phyloP scores from a whole-genome alignment of 2,797 vertebrate species.

The Acipenser oxyrinchus region DNA sequence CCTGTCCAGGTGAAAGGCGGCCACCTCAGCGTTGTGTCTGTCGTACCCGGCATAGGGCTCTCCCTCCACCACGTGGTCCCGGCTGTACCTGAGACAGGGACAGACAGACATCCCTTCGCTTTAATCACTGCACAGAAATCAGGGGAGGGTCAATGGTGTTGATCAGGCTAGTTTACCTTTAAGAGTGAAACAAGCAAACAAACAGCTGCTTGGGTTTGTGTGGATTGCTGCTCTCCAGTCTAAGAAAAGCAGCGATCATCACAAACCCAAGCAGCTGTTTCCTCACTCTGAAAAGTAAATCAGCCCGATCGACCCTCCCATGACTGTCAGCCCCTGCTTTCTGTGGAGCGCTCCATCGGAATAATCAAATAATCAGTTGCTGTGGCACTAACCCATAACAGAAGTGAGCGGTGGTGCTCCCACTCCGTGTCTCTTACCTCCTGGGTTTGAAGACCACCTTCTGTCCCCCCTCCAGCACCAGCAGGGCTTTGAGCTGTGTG shows the following conservation, averaged over 20 bases:
- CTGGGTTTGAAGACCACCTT: conserved; percentile 98
- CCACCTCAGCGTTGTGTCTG: conserved; percentile 92
- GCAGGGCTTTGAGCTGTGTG: conserved; percentile 88
- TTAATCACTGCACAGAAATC: too few relatives aligned
- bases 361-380: too few relatives aligned
- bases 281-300: neutral
- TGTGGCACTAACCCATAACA: too few relatives aligned
- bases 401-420: too few relatives aligned
- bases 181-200: too few relatives aligned
- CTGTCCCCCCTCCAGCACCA: conserved; percentile 91
- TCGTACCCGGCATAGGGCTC: conserved; percentile 95
- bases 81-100: conserved; percentile 69
- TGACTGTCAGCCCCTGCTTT: neutral
- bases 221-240: too few relatives aligned
- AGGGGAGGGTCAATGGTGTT: too few relatives aligned
- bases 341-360: too few relatives aligned
- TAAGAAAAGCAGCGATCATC: too few relatives aligned
- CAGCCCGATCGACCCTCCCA: neutral
- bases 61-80: conserved; percentile 87
- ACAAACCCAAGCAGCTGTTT: too few relatives aligned
- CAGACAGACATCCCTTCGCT: neutral
- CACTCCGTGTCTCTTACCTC: conserved; percentile 56
- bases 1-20: conserved; percentile 96
- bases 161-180: too few relatives aligned
- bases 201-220: too few relatives aligned